phyloP scores from a whole-genome alignment of 2,113 vertebrate genomes.

The Clarias batrachus region DNA sequence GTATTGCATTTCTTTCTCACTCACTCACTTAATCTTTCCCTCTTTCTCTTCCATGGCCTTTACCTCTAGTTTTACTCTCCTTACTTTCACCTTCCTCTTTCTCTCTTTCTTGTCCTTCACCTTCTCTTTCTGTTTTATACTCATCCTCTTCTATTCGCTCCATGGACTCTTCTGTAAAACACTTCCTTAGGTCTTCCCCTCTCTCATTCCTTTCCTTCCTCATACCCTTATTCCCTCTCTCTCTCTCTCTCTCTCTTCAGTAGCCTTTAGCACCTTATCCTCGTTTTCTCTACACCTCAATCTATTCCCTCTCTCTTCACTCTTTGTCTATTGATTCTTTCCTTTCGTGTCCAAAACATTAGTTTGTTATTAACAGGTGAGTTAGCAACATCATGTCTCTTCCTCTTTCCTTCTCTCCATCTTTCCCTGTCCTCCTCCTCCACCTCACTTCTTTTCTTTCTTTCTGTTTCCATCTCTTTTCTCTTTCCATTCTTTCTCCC shows the following conservation, averaged over 20 bases:
- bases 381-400: not conserved
- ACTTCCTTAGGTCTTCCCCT: not conserved
- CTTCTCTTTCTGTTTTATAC: not conserved
- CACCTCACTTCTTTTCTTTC: not conserved
- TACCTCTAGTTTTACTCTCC: not conserved
- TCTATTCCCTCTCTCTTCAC: not conserved
- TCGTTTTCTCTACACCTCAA: not conserved
- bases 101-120: not conserved
- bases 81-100: not conserved
- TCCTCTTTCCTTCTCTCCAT: not conserved
- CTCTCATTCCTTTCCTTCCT: not conserved
- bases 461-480: not conserved
- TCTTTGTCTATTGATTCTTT: not conserved
- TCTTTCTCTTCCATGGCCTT: not conserved
- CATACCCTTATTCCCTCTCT: not conserved
- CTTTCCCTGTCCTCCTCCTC: not conserved
- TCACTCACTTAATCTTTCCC: not conserved
- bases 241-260: not conserved
- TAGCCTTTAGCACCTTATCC: not conserved
- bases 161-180: not conserved
- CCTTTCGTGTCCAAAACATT: no score
- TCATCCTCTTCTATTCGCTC: not conserved
- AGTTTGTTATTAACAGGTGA: no score
- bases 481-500: not conserved
- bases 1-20: not conserved